Conservation (phyloP, 2,888 invertebrate species). For the Orthosia cruda region DNA sequence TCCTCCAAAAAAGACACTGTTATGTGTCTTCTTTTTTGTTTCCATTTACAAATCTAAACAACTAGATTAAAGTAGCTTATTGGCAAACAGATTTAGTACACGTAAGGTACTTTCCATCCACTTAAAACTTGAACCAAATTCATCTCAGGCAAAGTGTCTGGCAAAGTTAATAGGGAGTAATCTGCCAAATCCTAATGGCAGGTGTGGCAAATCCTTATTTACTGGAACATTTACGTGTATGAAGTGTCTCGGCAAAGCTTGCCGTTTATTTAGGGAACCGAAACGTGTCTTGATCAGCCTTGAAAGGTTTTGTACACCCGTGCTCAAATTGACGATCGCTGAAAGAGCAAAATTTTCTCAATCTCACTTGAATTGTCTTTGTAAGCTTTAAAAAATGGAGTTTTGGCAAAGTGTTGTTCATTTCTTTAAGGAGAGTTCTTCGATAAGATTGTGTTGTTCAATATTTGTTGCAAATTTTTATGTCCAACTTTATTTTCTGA, state of each 20-base stretch:
- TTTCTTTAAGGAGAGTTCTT: background rate
- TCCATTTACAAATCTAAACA: no score
- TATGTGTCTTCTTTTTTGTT: no score
- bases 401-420: background rate
- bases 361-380: slow-evolving; percentile 15
- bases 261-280: slow-evolving; percentile 32
- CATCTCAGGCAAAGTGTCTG: background rate
- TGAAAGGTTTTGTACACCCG: slow-evolving; percentile 28
- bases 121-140: background rate
- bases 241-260: slow-evolving; percentile 31
- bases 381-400: slow-evolving; percentile 6
- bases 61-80: no score
- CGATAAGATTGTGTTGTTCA: no score
- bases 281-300: slow-evolving; percentile 29
- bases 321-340: slow-evolving; percentile 9
- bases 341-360: slow-evolving; percentile 12
- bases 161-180: slow-evolving; percentile 19
- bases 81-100: no score
- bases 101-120: no score
- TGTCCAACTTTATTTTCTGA: no score
- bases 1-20: no score
- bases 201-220: slow-evolving; percentile 36
- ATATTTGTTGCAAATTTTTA: no score
- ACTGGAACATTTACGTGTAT: slow-evolving; percentile 24
- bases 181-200: slow-evolving; percentile 40